Evolutionary conservation across 2,888 invertebrate species (phyloP).

Genomic region (Slavum lentiscoides): DNA sequence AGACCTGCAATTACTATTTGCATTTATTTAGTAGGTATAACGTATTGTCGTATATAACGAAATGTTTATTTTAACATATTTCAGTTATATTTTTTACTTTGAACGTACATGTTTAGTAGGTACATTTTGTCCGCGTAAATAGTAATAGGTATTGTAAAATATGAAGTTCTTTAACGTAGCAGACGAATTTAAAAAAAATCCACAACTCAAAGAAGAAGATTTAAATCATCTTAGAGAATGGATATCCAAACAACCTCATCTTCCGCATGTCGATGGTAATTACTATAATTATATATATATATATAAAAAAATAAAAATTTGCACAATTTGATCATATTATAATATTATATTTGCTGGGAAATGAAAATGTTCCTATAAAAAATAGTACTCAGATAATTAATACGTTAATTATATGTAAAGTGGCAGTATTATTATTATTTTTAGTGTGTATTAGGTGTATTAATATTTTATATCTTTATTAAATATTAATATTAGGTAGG

Average conservation of each 20-base stretch:
- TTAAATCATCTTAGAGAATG: constrained; percentile 56
- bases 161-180: constrained; percentile 42
- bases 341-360: too few relatives aligned
- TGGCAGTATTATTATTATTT: neutral
- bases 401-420: neutral
- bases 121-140: too few relatives aligned
- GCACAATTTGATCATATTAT: too few relatives aligned
- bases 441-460: too few relatives aligned
- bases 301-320: neutral
- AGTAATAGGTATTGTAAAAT: neutral
- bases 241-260: constrained; percentile 56
- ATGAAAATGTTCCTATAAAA: neutral
- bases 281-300: neutral
- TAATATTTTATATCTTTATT: too few relatives aligned
- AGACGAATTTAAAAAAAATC: constrained; percentile 55
- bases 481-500: too few relatives aligned
- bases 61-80: too few relatives aligned
- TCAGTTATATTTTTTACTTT: too few relatives aligned
- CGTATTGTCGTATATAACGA: too few relatives aligned
- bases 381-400: neutral
- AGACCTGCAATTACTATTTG: too few relatives aligned
- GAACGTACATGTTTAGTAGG: too few relatives aligned
- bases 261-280: constrained; percentile 35
- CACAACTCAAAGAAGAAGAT: constrained; percentile 56
- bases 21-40: too few relatives aligned